Percentiles rank a stretch among this genome's conserved stretches.
Evolutionary conservation across 30 jellyfish, hydroid and myxozoan species (phyloP).

Genomic region (Cassiopea xamachana): DNA sequence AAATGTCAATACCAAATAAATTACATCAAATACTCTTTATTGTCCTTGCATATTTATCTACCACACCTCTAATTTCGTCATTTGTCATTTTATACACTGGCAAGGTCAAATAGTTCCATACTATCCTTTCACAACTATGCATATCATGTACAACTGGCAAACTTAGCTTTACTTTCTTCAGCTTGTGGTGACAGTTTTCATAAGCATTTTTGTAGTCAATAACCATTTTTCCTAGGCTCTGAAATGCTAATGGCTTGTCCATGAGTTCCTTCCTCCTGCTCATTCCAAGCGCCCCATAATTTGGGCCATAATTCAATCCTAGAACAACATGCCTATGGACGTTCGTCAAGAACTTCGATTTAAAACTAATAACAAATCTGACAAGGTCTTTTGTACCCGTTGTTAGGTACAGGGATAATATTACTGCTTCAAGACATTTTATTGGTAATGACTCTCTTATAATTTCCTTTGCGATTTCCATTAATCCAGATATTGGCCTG

Average conservation of each 20-base stretch:
- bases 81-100: conserved; percentile 70
- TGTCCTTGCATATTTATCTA: conserved; percentile 74
- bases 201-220: conserved; percentile 71
- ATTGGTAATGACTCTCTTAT: conserved; percentile 85
- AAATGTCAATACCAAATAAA: neutral
- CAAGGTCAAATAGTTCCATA: conserved; percentile 75
- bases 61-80: conserved; percentile 44
- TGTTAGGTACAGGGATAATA: conserved; percentile 78
- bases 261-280: conserved; percentile 83
- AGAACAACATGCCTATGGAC: conserved; percentile 92
- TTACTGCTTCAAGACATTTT: conserved; percentile 92
- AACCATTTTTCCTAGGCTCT: conserved; percentile 65
- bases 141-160: conserved; percentile 69
- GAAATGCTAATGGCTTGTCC: conserved; percentile 79
- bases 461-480: conserved; percentile 90
- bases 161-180: conserved; percentile 80
- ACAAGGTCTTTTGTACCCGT: conserved; percentile 64
- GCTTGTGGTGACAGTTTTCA: conserved; percentile 73
- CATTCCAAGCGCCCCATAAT: conserved; percentile 92
- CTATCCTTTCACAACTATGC: conserved; percentile 74
- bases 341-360: conserved; percentile 66
- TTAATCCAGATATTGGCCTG: conserved; percentile 85
- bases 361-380: conserved; percentile 87
- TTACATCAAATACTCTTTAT: conserved; percentile 47
- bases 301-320: conserved; percentile 70